Conservation (phyloP, 23 tunicate species). For the Oikopleura albicans region DNA sequence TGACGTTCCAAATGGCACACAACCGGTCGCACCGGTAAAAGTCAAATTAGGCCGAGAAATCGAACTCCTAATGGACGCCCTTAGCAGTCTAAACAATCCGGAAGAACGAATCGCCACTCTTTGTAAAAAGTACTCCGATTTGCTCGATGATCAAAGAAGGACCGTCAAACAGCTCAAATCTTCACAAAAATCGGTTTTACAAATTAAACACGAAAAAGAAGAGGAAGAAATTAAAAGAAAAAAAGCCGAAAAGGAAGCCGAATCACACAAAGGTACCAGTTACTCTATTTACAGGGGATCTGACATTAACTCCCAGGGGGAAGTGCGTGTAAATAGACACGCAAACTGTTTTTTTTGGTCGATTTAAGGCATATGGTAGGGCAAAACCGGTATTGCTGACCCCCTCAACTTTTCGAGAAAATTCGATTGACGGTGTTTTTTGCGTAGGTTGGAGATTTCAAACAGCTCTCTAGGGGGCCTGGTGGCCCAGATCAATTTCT, state of each 20-base stretch:
- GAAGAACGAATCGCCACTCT: conserved; percentile 75
- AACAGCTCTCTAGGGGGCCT: no score
- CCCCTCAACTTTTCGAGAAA: no score
- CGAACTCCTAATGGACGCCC: conserved; percentile 16
- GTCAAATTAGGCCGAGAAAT: not conserved
- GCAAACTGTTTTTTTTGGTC: no score
- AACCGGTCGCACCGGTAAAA: not conserved
- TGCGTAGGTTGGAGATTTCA: no score
- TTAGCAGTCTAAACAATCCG: conserved; percentile 46
- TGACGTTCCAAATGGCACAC: not conserved
- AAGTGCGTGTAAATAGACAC: no score
- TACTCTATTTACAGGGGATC: no score
- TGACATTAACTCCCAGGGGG: no score
- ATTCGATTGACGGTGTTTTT: no score
- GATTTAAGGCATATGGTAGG: no score
- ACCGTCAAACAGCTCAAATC: conserved; percentile 34
- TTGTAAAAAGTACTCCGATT: conserved; percentile 69
- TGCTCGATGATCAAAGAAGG: conserved; percentile 43
- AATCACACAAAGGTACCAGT: not conserved
- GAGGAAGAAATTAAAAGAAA: no score
- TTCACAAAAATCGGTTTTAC: conserved; percentile 18
- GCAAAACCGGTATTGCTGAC: no score
- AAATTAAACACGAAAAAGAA: not conserved
- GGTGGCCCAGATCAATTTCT: no score
- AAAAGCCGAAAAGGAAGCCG: not conserved